Evolutionary conservation across 2,797 vertebrate species (phyloP).

Genomic region (Silurus lanzhouensis): DNA sequence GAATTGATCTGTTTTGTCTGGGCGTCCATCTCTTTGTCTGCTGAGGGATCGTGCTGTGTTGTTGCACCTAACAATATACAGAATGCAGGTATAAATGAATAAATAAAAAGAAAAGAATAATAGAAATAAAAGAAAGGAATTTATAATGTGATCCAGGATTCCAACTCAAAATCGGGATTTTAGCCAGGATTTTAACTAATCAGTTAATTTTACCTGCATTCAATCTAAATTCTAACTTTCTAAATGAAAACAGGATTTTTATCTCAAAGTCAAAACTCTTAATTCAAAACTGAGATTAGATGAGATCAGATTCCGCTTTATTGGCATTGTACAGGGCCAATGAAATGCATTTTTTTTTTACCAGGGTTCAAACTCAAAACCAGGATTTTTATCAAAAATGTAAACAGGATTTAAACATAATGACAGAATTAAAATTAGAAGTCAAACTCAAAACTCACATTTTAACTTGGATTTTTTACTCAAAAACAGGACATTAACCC

Average conservation of each 20-base stretch:
- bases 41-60: neutral
- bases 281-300: too few relatives aligned
- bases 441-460: neutral
- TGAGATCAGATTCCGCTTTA: too few relatives aligned
- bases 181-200: neutral
- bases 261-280: neutral
- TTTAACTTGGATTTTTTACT: neutral
- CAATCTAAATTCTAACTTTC: neutral
- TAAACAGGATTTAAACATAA: too few relatives aligned
- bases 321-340: too few relatives aligned
- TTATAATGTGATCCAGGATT: too few relatives aligned
- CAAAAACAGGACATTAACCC: too few relatives aligned
- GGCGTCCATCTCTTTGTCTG: neutral
- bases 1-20: slow-evolving; percentile 27
- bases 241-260: too few relatives aligned
- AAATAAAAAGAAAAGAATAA: too few relatives aligned
- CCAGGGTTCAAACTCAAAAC: neutral
- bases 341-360: too few relatives aligned
- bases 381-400: neutral
- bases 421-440: too few relatives aligned
- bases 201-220: too few relatives aligned
- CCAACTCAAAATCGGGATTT: neutral
- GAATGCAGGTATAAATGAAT: neutral
- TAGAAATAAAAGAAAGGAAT: too few relatives aligned
- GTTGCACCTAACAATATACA: neutral